These are phyloP conservation scores for Sinocyclocheilus anshuiensis DNA, from an alignment of 2,113 vertebrate genomes.

Conservation along the genomic window DNA sequence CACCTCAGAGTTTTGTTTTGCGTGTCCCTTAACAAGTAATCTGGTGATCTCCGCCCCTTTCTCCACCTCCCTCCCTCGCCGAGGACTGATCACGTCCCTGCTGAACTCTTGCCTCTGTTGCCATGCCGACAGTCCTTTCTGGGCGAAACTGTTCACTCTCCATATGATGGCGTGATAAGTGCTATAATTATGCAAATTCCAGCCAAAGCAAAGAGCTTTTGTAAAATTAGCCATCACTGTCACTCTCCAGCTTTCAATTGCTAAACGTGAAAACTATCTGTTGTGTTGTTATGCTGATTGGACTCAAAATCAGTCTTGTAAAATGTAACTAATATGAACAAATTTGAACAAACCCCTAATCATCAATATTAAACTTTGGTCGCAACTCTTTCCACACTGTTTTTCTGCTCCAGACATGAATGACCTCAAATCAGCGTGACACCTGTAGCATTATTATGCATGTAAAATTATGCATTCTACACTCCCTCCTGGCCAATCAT, in stretches of 20 bases:
- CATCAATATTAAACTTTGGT: not conserved
- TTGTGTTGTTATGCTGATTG: constrained; percentile 17
- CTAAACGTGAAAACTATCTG: not conserved
- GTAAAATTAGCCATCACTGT: constrained; percentile 60
- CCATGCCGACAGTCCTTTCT: constrained; percentile 71
- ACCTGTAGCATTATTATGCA: constrained; percentile 22
- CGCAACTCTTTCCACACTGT: not conserved
- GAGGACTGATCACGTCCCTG: constrained; percentile 65
- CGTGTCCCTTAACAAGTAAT: constrained; percentile 34
- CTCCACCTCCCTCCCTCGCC: constrained; percentile 14
- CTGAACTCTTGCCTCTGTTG: constrained; percentile 71
- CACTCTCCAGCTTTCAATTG: constrained; percentile 33
- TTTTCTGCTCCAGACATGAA: not conserved
- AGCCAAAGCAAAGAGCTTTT: constrained; percentile 65
- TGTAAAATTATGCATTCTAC: constrained; percentile 44
- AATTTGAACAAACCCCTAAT: not conserved
- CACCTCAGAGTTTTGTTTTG: not conserved
- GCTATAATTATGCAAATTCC: constrained; percentile 79
- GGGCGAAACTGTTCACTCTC: constrained; percentile 59
- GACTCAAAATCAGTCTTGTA: not conserved
- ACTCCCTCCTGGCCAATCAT: constrained; percentile 1
- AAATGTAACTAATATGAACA: not conserved
- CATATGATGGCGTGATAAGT: constrained; percentile 72
- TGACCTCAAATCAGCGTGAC: not conserved
- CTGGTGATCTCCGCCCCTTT: constrained; percentile 18